Base-by-base conservation (phyloP, 2,113 vertebrate species). In the Cryptomyrus ogoouensis region DNA sequence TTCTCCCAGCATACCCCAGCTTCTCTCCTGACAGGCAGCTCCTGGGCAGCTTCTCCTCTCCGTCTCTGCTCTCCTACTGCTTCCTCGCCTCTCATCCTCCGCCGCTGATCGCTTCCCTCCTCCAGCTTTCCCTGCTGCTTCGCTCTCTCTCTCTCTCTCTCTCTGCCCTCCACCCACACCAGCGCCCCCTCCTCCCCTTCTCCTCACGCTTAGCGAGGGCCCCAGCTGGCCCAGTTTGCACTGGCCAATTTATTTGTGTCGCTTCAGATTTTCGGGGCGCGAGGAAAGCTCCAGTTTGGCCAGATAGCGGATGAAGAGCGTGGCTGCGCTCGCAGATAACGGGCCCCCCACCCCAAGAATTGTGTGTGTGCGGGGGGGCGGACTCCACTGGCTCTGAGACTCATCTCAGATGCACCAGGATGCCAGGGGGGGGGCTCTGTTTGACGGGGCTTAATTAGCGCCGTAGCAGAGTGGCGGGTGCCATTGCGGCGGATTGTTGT, bases 381-480 rank as follows among this genome's bases (percentile, higher is more conserved):
- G 19, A 90, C 91, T 91, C 91, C 62, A 42, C 7, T n/a, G 7
- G 77, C 88, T 90, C 91, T 90, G 17, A 66, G 89, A 44, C n/a
- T 90, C 53, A 85, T 52, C 62, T 42, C 70, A 90, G 90, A 91
- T 90, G 90, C 62, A 84, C 58, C 89, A 88, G 92, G 91, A 89
- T 93, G 91, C 90, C 62, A 21, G 90, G 91, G 93, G 92, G 89
- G 91, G 87, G 62, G 58, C 50, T 87, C 93, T 31, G 83, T 92
- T 58, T 95, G 94, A 95, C 94, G 92, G 93, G 92, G 93, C 93
- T 95, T 96, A 95, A 96, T 96, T 95, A 94, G 93, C 83, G 90
- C 86, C 89, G 52, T 21, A 89, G 92, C 66, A n/a, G 89, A 85
- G 88, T 83, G 90, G 90, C 93, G 92, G 91, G 93, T 94, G 93